A percentile compares a stretch with the other conserved stretches of the same genome.
phyloP scores from a whole-genome alignment of 2,113 vertebrate species.

The Gavialis gangeticus region DNA sequence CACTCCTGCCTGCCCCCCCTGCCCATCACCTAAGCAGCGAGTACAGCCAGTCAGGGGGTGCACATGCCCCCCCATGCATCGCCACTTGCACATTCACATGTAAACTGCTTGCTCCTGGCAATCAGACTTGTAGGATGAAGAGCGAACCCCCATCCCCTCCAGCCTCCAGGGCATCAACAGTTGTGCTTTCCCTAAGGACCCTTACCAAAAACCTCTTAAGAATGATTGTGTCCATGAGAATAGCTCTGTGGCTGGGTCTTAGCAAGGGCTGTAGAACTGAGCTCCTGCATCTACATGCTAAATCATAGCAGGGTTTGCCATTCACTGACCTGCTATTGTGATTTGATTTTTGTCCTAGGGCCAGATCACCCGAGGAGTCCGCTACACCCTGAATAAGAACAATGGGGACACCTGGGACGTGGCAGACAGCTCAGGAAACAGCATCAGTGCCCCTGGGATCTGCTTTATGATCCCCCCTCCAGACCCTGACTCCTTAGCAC shows the following conservation, averaged over 20 bases:
- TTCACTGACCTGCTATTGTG: neutral
- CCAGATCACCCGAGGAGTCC: slow-evolving; percentile 86
- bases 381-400: slow-evolving; percentile 90
- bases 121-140: neutral
- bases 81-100: neutral
- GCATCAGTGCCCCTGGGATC: slow-evolving; percentile 84
- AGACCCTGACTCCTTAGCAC: slow-evolving; percentile 83
- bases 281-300: neutral
- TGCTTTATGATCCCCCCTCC: slow-evolving; percentile 96
- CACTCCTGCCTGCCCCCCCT: too few species aligned
- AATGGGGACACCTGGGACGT: slow-evolving; percentile 89
- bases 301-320: rapidly evolving
- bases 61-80: too few species aligned
- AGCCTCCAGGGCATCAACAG: neutral
- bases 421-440: slow-evolving; percentile 82
- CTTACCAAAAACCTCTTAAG: neutral
- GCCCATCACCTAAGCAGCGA: too few species aligned
- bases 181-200: neutral
- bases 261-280: neutral
- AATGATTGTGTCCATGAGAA: neutral
- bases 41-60: too few species aligned
- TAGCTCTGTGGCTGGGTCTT: neutral
- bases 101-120: neutral
- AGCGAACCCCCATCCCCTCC: too few species aligned
- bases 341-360: slow-evolving; percentile 76